These are phyloP conservation scores for Oncopeltus fasciatus DNA, from an alignment of 1,140 invertebrate species.

Conservation along the genomic window DNA sequence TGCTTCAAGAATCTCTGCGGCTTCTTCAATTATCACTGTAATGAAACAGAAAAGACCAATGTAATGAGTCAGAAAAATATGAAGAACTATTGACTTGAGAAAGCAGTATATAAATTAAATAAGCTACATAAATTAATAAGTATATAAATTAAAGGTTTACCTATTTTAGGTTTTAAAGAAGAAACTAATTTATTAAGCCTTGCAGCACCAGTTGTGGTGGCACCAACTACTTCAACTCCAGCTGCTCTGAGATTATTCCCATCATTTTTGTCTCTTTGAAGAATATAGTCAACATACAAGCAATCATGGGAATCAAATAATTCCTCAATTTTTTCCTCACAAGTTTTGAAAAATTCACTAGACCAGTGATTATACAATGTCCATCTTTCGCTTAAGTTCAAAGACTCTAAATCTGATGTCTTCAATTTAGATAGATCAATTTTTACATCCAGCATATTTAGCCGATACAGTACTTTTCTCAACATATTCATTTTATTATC, in stretches of 20 bases:
- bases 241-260: slow-evolving; percentile 12
- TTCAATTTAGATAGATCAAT: background rate
- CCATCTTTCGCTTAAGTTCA: slow-evolving; percentile 12
- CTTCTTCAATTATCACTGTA: slow-evolving; percentile 73
- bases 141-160: too few species aligned
- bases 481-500: background rate
- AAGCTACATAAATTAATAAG: too few species aligned
- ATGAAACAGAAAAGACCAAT: background rate
- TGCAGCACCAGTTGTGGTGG: slow-evolving; percentile 66
- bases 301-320: slow-evolving; percentile 3
- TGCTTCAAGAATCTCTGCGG: slow-evolving; percentile 66
- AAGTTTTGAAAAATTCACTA: background rate
- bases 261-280: slow-evolving; percentile 15
- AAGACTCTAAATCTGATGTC: background rate
- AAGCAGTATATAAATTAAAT: too few species aligned
- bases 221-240: slow-evolving; percentile 40
- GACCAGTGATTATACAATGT: slow-evolving; percentile 13
- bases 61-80: too few species aligned
- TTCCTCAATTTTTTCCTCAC: background rate
- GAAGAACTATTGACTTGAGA: too few species aligned
- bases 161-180: slow-evolving; percentile 43
- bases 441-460: background rate
- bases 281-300: background rate
- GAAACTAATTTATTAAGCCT: slow-evolving; percentile 42
- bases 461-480: background rate